phyloP scores from a whole-genome alignment of 1,140 invertebrate species.

The Chionoecetes opilio region DNA sequence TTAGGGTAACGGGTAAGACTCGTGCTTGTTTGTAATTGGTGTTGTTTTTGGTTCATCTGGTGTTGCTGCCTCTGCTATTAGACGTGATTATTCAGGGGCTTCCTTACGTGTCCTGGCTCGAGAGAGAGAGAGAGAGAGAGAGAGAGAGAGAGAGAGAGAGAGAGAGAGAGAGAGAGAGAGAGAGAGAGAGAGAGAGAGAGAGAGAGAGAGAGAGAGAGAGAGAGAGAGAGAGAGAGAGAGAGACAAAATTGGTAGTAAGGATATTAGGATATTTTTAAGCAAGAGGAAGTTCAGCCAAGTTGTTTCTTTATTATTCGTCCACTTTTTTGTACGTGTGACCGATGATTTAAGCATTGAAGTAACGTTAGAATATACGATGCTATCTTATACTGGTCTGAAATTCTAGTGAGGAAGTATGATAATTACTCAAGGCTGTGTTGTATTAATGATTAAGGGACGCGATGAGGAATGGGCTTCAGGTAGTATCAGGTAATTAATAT shows the following conservation, averaged over 20 bases:
- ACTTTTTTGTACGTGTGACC: background rate
- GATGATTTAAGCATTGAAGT: background rate
- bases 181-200: constrained; percentile 30
- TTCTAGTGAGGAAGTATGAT: too few species aligned
- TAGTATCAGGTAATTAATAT: too few species aligned
- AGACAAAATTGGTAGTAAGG: background rate
- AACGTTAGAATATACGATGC: background rate
- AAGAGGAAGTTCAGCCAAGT: background rate
- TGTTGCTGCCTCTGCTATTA: background rate
- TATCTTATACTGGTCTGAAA: too few species aligned
- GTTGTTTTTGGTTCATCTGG: background rate
- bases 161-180: constrained; percentile 51
- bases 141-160: constrained; percentile 57
- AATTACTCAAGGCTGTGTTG: too few species aligned
- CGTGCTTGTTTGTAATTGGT: background rate
- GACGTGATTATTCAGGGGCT: background rate
- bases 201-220: constrained; percentile 51
- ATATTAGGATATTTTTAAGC: background rate
- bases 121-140: constrained; percentile 36
- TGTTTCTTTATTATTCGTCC: background rate
- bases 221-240: constrained; percentile 37
- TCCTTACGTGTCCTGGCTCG: background rate
- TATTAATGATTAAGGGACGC: too few species aligned
- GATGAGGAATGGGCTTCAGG: too few species aligned
- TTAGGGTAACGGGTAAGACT: background rate